Base-by-base conservation (phyloP, 2,888 invertebrate species). In the Apodemia duryi region DNA sequence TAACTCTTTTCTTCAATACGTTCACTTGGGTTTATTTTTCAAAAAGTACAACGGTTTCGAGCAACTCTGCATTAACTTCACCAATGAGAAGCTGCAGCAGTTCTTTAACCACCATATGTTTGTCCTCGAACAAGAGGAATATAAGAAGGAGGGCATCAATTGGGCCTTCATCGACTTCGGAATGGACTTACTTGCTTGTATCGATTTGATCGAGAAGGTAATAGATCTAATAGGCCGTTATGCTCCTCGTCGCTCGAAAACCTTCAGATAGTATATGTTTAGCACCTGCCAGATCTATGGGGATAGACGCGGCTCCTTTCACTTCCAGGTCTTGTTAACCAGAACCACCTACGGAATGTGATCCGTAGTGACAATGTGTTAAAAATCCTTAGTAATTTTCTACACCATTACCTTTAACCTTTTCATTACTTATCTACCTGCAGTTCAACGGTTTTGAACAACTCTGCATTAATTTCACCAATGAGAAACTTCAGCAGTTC, bases 101-200 rank as follows among this genome's bases (percentile, higher is more conserved):
- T 98, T 98, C 95, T 98, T 98, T 96, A 98, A 98, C 93, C 98
- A 98, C 86, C 97, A 98, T 95, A 98, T 98, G 98, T 98, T 98
- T 93, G 97, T 98, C 79, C 95, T 98, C 79, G 98, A 98, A 91
- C 98, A 98, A 95, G 98, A 98, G 91, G 98, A 98, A 88, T 98
- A 98, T 94, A 96, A 97, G 91, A 94, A 92, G 81, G 98, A 98
- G 91, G 98, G 98, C 85, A 98, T 98, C 93, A 94, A 97, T 84
- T 98, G 98, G 98, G 94, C 94, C 77, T 98, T 98, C 94, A 98
- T 98, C 92, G 98, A 98, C 94, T 98, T 98, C 92, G 98, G 98
- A 91, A 97, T 98, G 96, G 98, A 98, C 92, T 94, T 98, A 92
- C 95, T 96, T 82, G 97, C 97, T 90, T 98, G 98, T 95, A 98